A percentile compares a stretch with the other conserved stretches of the same genome.
These are phyloP conservation scores for Drosophila pectinifera DNA, from an alignment of 1,140 invertebrate species.

Conservation along the genomic window DNA sequence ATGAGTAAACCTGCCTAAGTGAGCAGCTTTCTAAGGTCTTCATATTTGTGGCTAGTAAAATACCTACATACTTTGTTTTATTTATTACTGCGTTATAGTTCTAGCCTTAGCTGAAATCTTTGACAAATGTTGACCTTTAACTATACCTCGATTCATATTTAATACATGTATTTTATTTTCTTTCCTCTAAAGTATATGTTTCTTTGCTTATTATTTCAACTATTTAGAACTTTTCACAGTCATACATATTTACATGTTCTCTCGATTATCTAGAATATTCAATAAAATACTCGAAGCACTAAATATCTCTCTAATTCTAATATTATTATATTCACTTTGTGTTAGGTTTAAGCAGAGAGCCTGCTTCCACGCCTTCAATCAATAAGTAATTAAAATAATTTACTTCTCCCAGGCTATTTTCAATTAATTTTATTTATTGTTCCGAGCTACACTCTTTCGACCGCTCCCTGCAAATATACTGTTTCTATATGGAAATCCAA, in stretches of 20 bases:
- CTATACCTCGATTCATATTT: background rate
- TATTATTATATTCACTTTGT: background rate
- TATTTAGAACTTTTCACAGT: background rate
- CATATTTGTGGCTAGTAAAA: too few relatives aligned
- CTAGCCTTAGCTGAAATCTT: too few relatives aligned
- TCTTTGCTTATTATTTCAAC: background rate
- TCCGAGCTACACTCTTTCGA: background rate
- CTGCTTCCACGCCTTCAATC: background rate
- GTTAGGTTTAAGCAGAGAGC: background rate
- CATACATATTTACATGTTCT: background rate
- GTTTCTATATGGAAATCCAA: slow-evolving; percentile 2
- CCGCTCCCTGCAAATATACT: background rate
- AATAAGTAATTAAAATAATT: background rate
- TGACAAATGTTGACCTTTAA: too few relatives aligned
- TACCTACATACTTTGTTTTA: background rate
- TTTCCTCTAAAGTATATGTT: too few relatives aligned
- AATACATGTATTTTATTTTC: background rate
- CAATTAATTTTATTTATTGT: background rate
- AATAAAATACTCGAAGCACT: background rate
- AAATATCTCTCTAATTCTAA: too few relatives aligned
- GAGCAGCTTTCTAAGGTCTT: background rate
- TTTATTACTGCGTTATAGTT: background rate
- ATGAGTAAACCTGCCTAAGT: background rate
- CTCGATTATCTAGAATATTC: background rate
- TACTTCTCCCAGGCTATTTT: background rate